A percentile compares a stretch with the other conserved stretches of the same genome.
Evolutionary conservation across 1,140 invertebrate species (phyloP).

Genomic region (Lepidurus arcticus): DNA sequence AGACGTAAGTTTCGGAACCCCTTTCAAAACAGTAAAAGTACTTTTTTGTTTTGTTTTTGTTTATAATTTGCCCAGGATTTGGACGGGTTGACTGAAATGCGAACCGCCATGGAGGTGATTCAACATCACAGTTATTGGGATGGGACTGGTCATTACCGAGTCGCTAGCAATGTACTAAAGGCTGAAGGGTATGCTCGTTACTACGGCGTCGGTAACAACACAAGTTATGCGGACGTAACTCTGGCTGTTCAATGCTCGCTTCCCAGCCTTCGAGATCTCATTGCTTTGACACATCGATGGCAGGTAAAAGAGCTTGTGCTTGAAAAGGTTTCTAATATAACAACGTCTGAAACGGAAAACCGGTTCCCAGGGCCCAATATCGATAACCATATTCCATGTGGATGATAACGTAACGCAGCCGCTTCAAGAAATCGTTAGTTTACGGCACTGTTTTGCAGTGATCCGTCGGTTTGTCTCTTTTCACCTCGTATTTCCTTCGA

Average conservation of each 20-base stretch:
- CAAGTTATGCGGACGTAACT: neutral
- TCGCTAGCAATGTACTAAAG: neutral
- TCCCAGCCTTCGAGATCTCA: neutral
- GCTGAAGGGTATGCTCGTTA: neutral
- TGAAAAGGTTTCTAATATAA: neutral
- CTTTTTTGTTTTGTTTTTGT: neutral
- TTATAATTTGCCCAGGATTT: neutral
- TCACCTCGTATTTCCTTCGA: neutral
- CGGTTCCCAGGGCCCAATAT: neutral
- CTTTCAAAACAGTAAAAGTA: neutral
- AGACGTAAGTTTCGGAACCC: neutral
- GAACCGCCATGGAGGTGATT: neutral
- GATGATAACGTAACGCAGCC: neutral
- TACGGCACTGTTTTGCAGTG: neutral
- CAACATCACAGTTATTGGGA: neutral
- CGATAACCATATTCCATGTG: neutral
- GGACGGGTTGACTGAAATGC: neutral
- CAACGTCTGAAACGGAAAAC: neutral
- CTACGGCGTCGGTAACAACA: neutral
- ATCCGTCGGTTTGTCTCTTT: neutral
- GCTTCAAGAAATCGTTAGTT: neutral
- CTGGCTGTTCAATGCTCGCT: neutral
- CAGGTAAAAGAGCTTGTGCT: neutral
- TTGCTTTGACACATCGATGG: neutral
- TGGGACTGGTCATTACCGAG: neutral